These are phyloP conservation scores for Troides oblongomaculatus DNA, from an alignment of 2,888 invertebrate species.

Conservation along the genomic window DNA sequence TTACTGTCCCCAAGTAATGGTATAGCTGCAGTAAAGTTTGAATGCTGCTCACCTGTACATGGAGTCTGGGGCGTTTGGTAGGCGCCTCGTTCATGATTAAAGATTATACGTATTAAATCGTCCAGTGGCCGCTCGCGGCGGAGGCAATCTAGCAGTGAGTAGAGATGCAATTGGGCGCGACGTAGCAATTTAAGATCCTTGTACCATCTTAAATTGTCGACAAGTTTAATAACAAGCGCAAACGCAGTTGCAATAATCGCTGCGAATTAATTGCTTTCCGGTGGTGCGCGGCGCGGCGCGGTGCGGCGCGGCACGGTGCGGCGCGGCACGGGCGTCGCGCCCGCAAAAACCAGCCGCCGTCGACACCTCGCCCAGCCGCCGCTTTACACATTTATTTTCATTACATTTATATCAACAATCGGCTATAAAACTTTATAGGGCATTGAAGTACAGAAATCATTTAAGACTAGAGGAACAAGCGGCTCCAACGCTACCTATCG, in stretches of 20 bases:
- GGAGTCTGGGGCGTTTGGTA: constrained; percentile 51
- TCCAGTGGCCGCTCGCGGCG: constrained; percentile 57
- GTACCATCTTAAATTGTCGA: constrained; percentile 76
- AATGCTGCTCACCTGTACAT: constrained; percentile 57
- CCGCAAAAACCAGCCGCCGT: constrained; percentile 23
- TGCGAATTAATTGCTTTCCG: constrained; percentile 67
- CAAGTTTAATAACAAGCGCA: constrained; percentile 75
- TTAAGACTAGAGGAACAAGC: too few relatives aligned
- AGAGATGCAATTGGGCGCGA: constrained; percentile 65
- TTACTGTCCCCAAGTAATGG: too few relatives aligned
- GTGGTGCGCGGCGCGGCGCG: constrained; percentile 54
- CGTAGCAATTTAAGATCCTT: constrained; percentile 70
- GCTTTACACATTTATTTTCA: constrained; percentile 5
- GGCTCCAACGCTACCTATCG: too few relatives aligned
- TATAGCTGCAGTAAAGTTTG: too few relatives aligned
- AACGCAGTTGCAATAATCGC: constrained; percentile 70
- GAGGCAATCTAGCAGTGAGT: constrained; percentile 64
- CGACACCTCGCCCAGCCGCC: neutral
- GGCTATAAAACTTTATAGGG: constrained; percentile 25
- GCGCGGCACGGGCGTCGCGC: constrained; percentile 9
- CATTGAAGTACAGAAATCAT: constrained; percentile 19
- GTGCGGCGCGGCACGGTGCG: constrained; percentile 51
- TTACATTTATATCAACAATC: constrained; percentile 22
- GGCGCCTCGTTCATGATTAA: constrained; percentile 59
- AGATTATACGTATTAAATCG: constrained; percentile 58